Evolutionary conservation across 2,113 vertebrate genomes (phyloP).

Genomic region (Xenopus laevis): DNA sequence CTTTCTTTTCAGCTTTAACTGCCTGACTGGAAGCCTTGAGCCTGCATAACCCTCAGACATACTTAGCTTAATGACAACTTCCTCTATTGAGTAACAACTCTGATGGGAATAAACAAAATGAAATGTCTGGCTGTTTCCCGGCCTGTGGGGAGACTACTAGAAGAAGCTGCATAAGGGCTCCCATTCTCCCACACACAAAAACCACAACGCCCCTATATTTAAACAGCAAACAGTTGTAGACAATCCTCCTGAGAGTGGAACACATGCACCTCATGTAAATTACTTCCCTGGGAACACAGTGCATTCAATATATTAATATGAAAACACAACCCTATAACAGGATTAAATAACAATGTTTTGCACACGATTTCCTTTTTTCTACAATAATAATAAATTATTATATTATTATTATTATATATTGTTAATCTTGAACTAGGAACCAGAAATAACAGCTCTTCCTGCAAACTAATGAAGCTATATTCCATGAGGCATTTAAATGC

Average conservation of each 20-base stretch:
- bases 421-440: too few species aligned
- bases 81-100: constrained; percentile 55
- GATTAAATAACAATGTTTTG: too few species aligned
- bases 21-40: constrained; percentile 52
- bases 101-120: constrained; percentile 54
- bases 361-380: too few species aligned
- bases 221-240: not conserved
- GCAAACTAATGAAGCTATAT: too few species aligned
- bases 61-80: constrained; percentile 55
- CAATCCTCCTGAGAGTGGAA: not conserved
- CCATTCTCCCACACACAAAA: constrained; percentile 38
- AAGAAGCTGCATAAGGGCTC: not conserved
- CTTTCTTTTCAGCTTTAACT: constrained; percentile 55
- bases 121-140: constrained; percentile 44
- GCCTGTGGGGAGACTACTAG: constrained; percentile 8
- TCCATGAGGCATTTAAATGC: too few species aligned
- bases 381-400: too few species aligned
- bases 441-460: too few species aligned
- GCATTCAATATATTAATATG: too few species aligned
- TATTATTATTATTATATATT: too few species aligned
- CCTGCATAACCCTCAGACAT: constrained; percentile 54
- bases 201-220: constrained; percentile 1
- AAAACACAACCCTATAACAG: too few species aligned
- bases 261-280: not conserved
- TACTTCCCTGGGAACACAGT: not conserved